A percentile compares a stretch with the other conserved stretches of the same genome.
phyloP scores from a whole-genome alignment of 2,797 vertebrate genomes.

The Labeo calbasu region DNA sequence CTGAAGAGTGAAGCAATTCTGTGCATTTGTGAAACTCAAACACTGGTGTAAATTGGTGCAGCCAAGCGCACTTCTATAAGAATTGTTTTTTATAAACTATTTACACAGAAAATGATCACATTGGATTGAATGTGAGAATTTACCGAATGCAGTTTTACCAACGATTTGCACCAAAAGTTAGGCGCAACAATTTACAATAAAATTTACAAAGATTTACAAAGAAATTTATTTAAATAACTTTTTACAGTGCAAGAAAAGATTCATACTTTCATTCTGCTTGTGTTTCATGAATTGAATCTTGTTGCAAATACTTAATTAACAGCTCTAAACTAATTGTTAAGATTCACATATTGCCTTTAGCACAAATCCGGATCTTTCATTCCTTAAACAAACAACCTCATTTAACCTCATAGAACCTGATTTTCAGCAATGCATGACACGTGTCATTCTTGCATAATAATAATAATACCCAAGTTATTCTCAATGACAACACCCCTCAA shows the following conservation, averaged over 20 bases:
- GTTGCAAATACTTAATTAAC: background rate
- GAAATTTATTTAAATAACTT: background rate
- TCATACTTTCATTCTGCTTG: background rate
- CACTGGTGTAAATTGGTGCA: background rate
- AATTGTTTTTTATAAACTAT: background rate
- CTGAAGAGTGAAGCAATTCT: background rate
- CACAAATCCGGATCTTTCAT: background rate
- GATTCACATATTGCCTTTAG: background rate
- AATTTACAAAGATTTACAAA: background rate
- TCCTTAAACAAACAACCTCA: background rate
- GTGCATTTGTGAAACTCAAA: background rate
- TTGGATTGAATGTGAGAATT: background rate
- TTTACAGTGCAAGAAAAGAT: background rate
- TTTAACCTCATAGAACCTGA: background rate
- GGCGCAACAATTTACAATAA: background rate
- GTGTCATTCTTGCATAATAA: background rate
- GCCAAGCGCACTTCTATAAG: background rate
- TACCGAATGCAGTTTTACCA: background rate
- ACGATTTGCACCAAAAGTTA: background rate
- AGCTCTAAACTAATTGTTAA: background rate
- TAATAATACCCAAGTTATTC: background rate
- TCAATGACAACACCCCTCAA: background rate
- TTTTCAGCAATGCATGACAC: background rate
- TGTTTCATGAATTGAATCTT: background rate
- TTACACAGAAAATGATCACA: background rate